Conservation (phyloP, 1,140 invertebrate species). For the Tetragnatha versicolor region DNA sequence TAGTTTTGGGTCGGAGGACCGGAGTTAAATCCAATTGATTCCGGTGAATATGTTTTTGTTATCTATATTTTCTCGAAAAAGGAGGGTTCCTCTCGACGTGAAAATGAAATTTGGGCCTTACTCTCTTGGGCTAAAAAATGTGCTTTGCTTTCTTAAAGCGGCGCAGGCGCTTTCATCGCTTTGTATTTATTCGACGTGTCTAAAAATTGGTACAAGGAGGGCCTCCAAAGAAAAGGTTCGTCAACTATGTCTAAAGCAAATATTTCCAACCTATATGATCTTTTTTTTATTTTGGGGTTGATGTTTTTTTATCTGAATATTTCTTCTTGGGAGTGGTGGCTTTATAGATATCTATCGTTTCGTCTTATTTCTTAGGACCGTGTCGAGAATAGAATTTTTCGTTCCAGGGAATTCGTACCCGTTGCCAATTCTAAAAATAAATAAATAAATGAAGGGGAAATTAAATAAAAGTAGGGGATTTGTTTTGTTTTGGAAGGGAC, state of each 20-base stretch:
- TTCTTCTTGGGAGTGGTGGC: not conserved
- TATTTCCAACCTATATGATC: constrained; percentile 20
- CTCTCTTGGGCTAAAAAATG: constrained; percentile 16
- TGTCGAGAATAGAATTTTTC: not conserved
- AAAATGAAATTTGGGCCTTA: constrained; percentile 42
- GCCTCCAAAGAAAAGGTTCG: not conserved
- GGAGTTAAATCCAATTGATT: constrained; percentile 53
- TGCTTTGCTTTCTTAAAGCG: constrained; percentile 51
- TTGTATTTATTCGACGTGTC: constrained; percentile 32
- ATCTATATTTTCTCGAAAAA: constrained; percentile 39
- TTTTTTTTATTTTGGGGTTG: not conserved
- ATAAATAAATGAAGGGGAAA: constrained; percentile 4
- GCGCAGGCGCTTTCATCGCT: constrained; percentile 32
- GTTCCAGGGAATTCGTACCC: not conserved
- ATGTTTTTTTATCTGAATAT: not conserved
- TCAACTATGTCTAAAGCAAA: constrained; percentile 46
- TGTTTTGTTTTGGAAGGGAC: not conserved
- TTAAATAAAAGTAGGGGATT: constrained; percentile 5
- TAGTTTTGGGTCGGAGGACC: not conserved
- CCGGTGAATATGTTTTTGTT: constrained; percentile 51
- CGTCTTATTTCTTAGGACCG: not conserved
- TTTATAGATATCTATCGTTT: not conserved
- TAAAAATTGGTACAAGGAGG: not conserved
- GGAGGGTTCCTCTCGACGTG: not conserved
- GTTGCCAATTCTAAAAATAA: not conserved